Evolutionary conservation across 2,113 vertebrate genomes (phyloP).

Genomic region (Odobenus rosmarus): DNA sequence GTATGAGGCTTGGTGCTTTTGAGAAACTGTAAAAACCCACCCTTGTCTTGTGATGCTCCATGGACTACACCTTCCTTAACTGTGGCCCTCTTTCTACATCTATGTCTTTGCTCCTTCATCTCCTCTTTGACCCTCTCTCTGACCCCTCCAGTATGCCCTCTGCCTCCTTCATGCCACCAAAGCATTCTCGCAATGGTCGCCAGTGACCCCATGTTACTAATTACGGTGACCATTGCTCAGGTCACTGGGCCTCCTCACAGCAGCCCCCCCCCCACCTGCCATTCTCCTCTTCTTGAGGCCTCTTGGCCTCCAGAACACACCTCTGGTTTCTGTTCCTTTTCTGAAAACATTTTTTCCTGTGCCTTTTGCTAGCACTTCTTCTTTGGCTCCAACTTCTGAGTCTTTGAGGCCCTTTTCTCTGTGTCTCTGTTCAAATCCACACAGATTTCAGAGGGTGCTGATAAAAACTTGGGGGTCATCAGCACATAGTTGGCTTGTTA

Average conservation of each 20-base stretch:
- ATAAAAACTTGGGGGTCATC: not conserved
- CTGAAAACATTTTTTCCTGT: not conserved
- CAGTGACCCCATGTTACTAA: no score
- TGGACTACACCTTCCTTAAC: not conserved
- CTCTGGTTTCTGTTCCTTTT: not conserved
- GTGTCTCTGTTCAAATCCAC: not conserved
- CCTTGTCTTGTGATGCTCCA: not conserved
- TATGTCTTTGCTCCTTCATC: not conserved
- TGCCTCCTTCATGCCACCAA: not conserved
- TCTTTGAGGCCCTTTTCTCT: not conserved
- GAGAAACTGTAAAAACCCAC: not conserved
- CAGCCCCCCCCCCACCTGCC: not conserved
- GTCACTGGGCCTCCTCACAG: not conserved
- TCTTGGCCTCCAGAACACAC: not conserved
- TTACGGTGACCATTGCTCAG: fast-evolving
- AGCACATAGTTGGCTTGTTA: not conserved
- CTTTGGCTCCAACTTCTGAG: not conserved
- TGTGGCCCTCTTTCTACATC: not conserved
- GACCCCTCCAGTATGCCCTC: not conserved
- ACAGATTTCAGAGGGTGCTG: not conserved
- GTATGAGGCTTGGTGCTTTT: not conserved
- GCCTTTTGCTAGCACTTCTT: not conserved
- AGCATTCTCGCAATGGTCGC: not conserved
- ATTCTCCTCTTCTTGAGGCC: not conserved
- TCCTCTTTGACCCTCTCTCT: not conserved